Evolutionary conservation across 2,888 invertebrate genomes (phyloP), one percentile per base, ranked within the genome.

Genomic region (Drosophila rellima): DNA sequence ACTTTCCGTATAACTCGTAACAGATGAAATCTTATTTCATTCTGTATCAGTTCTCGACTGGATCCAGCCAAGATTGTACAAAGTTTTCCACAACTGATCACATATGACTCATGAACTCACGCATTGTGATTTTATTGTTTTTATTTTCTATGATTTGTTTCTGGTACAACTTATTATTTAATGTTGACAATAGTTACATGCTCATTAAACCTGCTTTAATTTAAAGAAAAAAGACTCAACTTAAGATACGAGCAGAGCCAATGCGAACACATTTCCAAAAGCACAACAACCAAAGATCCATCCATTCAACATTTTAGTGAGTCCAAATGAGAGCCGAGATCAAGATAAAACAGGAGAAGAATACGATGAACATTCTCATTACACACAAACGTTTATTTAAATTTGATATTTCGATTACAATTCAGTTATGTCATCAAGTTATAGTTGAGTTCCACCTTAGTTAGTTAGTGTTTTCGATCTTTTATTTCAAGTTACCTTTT

Each of bases 231-330:
- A 70, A 26, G 7, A 56, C 67, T 81, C 67, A 74, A 77, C 48
- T 51, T 57, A 52, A 68, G 65, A 71, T 44, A 33, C 82, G 88
- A 82, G 90, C 86, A 83, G 90, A 89, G 90, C 86, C 86, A 73
- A 77, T 74, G 65, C 75, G 65, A 67, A 57, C 74, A 60, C 42
- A 42, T 61, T 57, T 80, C 75, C 50, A 37, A 57, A 66, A 79
- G 80, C 89, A 82, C 92, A 92, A 92, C 93, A 93, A 93, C 92
- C 92, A 91, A 92, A 92, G 91, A 65, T 70, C 50, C 71, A 75
- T 60, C 42, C 56, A 62, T 10, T 37, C 45, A 44, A 73, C 42
- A 79, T 62, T 31, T 63, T 47, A 42, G 59, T 59, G 50, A 82
- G 61, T 82, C 69, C 74, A 69, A 63, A 69, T 61, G 80, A 64